Evolutionary conservation across 2,113 vertebrate species (phyloP), one percentile per base, ranked within the genome.

Genomic region (Excalfactoria chinensis): DNA sequence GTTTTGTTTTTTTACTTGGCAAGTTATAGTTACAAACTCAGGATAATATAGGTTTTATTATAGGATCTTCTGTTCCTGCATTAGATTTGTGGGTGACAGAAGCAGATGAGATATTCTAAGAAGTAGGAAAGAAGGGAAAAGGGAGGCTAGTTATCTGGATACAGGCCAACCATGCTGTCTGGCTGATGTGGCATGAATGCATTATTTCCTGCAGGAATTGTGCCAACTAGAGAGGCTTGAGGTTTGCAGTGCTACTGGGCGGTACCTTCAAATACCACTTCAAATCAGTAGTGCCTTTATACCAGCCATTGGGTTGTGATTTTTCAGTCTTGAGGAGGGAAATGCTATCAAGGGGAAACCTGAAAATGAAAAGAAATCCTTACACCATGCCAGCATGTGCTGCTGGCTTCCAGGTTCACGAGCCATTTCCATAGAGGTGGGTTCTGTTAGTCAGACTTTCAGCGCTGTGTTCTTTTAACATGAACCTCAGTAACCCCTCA

Each of bases 201-300:
- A 3, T 53, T 62, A 28, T 40, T 62, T 89, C 18, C 48, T 43
- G 25, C 51, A 68, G 35, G 35, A 51, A 35, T 9, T 5, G 32
- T 34, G 3, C 0, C 0, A 32, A 15, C 6, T 51, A 62, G 34
- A 44, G 44, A 49, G 37, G 21, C 21, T 41, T 13, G 11, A 34
- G 25, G 4, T 19, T 26, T 60, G 14, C 7, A 8, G 16, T 19
- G 22, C 32, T 90, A 17, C 37, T 68, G 32, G 11, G 3, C 16
- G 41, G 14, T 18, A 4, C 23, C 2, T 78, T 88, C 59, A 58
- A 32, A 5, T 73, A 59, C 11, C 7, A 0, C n/a, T n/a, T n/a
- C n/a, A n/a, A n/a, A 0, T 68, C 44, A 62, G 8, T 17, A 46
- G 23, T 8, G 3, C 18, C 77, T 74, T 13, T 12, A 20, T 19